Percentiles rank a stretch among this genome's conserved stretches.
Conservation (phyloP, 2,888 invertebrate genomes). For the Temnothorax unifasciatus region DNA sequence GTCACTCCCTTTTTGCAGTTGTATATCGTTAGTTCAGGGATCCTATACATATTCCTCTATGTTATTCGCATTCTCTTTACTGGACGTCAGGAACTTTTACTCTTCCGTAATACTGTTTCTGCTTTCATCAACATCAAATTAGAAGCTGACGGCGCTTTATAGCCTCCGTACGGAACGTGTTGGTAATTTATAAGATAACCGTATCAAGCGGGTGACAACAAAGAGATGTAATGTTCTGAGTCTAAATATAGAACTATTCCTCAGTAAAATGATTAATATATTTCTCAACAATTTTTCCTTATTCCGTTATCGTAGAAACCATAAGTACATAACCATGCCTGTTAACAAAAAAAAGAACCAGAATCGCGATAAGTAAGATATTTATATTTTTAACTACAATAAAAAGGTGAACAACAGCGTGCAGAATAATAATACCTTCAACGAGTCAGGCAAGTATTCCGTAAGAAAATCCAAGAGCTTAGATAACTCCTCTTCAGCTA, state of each 20-base stretch:
- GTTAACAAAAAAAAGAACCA: background rate
- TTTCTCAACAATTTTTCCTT: background rate
- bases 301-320: background rate
- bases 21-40: background rate
- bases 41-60: background rate
- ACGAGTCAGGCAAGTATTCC: constrained; percentile 94
- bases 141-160: constrained; percentile 19
- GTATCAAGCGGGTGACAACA: background rate
- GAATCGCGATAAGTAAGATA: background rate
- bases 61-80: background rate
- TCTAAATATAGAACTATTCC: background rate
- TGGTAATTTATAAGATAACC: constrained; percentile 11
- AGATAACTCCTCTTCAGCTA: constrained; percentile 94
- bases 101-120: constrained; percentile 10
- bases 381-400: background rate
- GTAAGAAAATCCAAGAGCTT: constrained; percentile 93
- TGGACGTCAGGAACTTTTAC: background rate
- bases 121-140: constrained; percentile 35
- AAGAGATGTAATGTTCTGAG: background rate
- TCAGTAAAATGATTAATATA: background rate
- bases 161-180: background rate
- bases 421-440: constrained; percentile 89
- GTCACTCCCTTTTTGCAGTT: background rate
- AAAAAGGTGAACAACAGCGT: background rate
- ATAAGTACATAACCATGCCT: background rate